These are phyloP conservation scores for Zaprionus capensis DNA, from an alignment of 1,140 invertebrate genomes.

Conservation along the genomic window DNA sequence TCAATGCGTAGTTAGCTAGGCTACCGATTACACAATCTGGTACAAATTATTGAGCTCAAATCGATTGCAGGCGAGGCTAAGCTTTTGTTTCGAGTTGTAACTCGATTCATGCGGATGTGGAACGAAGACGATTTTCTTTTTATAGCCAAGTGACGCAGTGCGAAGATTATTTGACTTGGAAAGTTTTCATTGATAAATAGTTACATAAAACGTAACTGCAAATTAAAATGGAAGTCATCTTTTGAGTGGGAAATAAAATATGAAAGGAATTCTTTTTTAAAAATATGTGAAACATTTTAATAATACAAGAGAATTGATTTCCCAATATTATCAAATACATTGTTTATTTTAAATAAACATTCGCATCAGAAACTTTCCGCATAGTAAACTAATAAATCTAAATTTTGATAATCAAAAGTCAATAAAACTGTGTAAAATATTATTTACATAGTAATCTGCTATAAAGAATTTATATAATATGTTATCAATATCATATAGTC, in stretches of 20 bases:
- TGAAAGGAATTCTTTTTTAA: no score
- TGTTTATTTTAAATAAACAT: background rate
- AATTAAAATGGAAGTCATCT: background rate
- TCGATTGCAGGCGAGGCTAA: conserved; percentile 49
- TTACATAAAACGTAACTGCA: background rate
- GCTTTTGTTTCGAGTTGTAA: conserved; percentile 56
- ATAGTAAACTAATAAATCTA: background rate
- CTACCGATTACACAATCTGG: conserved; percentile 52
- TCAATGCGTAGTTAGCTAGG: conserved; percentile 36
- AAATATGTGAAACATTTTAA: no score
- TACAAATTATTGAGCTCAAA: conserved; percentile 72
- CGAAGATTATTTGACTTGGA: background rate
- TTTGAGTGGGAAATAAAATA: background rate
- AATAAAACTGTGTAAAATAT: background rate
- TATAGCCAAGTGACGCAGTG: conserved; percentile 10
- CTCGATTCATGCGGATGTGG: conserved; percentile 50
- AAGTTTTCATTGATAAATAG: background rate
- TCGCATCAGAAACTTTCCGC: background rate
- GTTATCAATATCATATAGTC: background rate
- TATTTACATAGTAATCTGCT: background rate
- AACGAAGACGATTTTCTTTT: conserved; percentile 10
- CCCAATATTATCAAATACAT: background rate
- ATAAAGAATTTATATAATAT: background rate
- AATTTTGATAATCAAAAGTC: background rate
- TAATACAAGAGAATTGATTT: background rate